Evolutionary conservation across 92 coral and sea anemone species (phyloP).

Genomic region (Siderastrea radians): DNA sequence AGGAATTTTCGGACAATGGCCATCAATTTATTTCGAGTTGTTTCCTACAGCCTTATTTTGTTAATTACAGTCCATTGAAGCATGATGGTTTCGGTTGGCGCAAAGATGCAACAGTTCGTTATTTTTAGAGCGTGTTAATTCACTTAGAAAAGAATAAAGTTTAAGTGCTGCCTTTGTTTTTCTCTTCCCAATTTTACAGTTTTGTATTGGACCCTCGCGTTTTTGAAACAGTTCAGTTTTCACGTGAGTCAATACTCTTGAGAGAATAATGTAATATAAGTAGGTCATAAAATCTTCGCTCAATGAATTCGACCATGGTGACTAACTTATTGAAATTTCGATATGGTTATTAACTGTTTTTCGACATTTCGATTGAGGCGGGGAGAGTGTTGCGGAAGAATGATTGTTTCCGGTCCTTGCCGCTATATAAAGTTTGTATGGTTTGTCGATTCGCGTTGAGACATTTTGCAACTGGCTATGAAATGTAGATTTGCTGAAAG

Average conservation of each 20-base stretch:
- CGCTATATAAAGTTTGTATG: background rate
- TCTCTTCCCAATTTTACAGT: background rate
- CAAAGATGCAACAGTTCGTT: constrained; percentile 20
- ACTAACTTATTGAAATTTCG: background rate
- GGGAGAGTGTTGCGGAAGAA: background rate
- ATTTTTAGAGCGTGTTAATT: constrained; percentile 28
- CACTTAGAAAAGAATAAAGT: background rate
- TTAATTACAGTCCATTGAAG: constrained; percentile 9
- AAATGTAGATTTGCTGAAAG: constrained; percentile 1
- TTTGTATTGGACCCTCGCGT: background rate
- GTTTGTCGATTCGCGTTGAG: background rate
- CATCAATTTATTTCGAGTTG: constrained; percentile 14
- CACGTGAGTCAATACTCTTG: background rate
- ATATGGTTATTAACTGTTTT: background rate
- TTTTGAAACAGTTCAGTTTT: background rate
- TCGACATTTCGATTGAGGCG: background rate
- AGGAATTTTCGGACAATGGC: constrained; percentile 21
- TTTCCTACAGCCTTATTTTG: constrained; percentile 6
- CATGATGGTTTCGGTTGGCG: background rate
- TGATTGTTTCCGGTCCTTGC: constrained; percentile 11
- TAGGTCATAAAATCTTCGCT: constrained; percentile 14
- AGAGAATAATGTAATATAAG: constrained; percentile 10
- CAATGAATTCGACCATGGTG: background rate
- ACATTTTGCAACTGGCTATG: background rate
- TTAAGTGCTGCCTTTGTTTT: background rate